These are phyloP conservation scores for Semibalanus balanoides DNA, from an alignment of 1,140 invertebrate species.

Conservation along the genomic window DNA sequence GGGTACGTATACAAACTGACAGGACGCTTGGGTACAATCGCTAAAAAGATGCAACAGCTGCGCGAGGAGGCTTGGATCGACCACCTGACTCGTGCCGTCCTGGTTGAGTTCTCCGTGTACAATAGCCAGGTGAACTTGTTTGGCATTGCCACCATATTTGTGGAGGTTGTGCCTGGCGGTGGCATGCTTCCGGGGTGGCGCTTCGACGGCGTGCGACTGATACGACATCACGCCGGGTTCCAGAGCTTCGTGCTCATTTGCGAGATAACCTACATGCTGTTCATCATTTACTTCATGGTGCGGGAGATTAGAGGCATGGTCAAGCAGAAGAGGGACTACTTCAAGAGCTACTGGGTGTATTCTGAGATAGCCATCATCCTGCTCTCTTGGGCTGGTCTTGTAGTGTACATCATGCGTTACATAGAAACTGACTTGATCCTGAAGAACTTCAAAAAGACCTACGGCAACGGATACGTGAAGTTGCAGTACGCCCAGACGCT, in stretches of 20 bases:
- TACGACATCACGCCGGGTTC: conserved; percentile 28
- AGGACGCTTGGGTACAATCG: conserved; percentile 28
- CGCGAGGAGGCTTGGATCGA: conserved; percentile 39
- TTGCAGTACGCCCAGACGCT: conserved; percentile 35
- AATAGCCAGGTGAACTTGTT: conserved; percentile 41
- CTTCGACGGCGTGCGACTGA: conserved; percentile 24
- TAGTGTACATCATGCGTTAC: conserved; percentile 31
- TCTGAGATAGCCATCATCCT: conserved; percentile 32
- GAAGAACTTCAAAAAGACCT: conserved; percentile 30
- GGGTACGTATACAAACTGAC: conserved; percentile 38
- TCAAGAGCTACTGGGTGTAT: conserved; percentile 33
- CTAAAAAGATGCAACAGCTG: conserved; percentile 28
- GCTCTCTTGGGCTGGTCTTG: conserved; percentile 29
- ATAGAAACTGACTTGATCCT: conserved; percentile 27
- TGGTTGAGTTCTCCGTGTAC: conserved; percentile 43
- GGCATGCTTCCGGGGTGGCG: conserved; percentile 35
- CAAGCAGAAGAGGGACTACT: conserved; percentile 25
- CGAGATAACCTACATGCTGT: conserved; percentile 30
- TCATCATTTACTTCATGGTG: conserved; percentile 38
- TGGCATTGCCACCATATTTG: conserved; percentile 32
- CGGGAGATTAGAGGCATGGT: conserved; percentile 27
- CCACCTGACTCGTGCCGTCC: conserved; percentile 38
- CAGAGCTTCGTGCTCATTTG: conserved; percentile 28
- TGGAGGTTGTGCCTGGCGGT: conserved; percentile 37
- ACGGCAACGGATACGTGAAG: conserved; percentile 38